A percentile compares a stretch with the other conserved stretches of the same genome.
Conservation (phyloP, 2,113 vertebrate genomes). For the Motacilla alba region DNA sequence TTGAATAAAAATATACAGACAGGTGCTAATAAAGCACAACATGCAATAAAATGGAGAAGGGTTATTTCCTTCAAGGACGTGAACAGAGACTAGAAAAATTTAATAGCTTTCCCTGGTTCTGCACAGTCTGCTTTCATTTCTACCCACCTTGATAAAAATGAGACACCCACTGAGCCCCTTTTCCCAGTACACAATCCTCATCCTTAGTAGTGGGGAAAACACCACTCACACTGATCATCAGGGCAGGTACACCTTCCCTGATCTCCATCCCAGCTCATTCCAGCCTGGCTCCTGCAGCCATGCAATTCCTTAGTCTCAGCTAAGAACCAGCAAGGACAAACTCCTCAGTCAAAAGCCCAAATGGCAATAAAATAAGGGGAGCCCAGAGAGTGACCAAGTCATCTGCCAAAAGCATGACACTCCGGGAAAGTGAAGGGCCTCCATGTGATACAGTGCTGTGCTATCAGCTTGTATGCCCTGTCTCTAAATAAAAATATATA, state of each 20-base stretch:
- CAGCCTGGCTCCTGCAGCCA: background rate
- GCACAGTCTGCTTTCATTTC: background rate
- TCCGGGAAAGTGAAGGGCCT: background rate
- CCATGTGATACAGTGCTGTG: background rate
- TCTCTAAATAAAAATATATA: background rate
- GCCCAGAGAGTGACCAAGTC: background rate
- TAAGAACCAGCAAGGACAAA: background rate
- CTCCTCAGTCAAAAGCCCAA: background rate
- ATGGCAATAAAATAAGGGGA: background rate
- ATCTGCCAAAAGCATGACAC: background rate
- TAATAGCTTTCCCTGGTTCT: background rate
- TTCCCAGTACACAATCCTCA: too few relatives aligned
- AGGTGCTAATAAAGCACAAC: background rate
- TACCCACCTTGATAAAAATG: background rate
- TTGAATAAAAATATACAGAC: background rate
- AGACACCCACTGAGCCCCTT: accelerated
- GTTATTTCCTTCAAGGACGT: background rate
- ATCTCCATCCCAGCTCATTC: background rate
- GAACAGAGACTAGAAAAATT: background rate
- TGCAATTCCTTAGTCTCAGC: background rate
- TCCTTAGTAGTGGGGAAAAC: background rate
- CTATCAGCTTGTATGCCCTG: background rate
- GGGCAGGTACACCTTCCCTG: background rate
- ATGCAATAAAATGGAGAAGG: background rate
- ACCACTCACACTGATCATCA: accelerated